phyloP scores from a whole-genome alignment of 2,113 vertebrate species.

The Procapra przewalskii region DNA sequence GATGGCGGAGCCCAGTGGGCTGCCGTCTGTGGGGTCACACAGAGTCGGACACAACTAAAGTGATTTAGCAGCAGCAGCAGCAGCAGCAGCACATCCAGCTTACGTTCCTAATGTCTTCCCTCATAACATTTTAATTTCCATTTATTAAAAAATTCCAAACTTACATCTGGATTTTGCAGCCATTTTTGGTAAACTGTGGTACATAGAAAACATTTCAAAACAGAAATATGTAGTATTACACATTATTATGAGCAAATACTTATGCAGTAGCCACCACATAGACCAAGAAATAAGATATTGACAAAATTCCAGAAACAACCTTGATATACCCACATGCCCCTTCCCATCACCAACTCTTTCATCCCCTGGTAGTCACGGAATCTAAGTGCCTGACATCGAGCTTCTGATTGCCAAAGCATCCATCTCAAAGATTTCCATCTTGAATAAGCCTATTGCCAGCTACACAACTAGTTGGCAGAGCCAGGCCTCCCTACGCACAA shows the following conservation, averaged over 20 bases:
- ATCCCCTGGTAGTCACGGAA: background rate
- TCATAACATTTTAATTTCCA: background rate
- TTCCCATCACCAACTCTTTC: background rate
- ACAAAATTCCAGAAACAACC: background rate
- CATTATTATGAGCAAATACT: background rate
- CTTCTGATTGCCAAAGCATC: background rate
- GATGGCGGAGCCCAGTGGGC: too few relatives aligned
- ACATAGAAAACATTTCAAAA: background rate
- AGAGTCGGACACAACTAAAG: too few relatives aligned
- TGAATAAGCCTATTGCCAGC: background rate
- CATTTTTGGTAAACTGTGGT: background rate
- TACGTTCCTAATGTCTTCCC: background rate
- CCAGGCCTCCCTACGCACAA: too few relatives aligned
- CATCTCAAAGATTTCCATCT: background rate
- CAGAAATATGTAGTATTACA: background rate
- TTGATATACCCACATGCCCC: accelerated
- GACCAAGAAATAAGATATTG: background rate
- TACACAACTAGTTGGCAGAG: too few relatives aligned
- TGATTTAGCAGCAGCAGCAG: too few relatives aligned
- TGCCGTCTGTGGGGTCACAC: too few relatives aligned
- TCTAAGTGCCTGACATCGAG: background rate
- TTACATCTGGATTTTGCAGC: background rate
- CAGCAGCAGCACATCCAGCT: background rate
- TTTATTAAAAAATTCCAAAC: background rate
- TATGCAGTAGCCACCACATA: background rate